Evolutionary conservation across 2,113 vertebrate species (phyloP).

Genomic region (Anarrhichthys ocellatus): DNA sequence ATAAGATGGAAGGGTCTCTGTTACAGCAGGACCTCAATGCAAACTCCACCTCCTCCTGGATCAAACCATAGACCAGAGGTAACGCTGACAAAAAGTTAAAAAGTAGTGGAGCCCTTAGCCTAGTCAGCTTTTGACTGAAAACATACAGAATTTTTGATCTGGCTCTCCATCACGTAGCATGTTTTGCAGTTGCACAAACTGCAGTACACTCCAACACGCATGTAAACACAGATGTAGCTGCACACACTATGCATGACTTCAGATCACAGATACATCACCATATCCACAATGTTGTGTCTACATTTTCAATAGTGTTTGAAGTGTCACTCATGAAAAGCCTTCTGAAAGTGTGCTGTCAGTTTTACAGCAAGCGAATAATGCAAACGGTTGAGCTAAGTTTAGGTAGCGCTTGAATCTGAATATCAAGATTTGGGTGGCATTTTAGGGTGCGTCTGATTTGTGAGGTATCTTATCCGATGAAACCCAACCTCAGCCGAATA

Average conservation of each 20-base stretch:
- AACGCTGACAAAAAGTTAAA: constrained; percentile 60
- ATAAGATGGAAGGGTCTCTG: constrained; percentile 85
- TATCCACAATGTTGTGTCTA: constrained; percentile 62
- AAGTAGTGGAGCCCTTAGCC: constrained; percentile 26
- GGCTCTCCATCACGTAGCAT: constrained; percentile 57
- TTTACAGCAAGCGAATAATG: background rate
- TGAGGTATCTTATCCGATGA: constrained; percentile 41
- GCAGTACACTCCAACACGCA: constrained; percentile 28
- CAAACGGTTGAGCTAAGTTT: constrained; percentile 53
- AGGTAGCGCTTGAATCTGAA: constrained; percentile 32
- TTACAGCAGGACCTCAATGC: constrained; percentile 89
- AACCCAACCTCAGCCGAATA: constrained; percentile 52
- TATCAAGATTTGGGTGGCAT: constrained; percentile 16
- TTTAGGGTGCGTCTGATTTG: constrained; percentile 24
- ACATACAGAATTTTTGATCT: constrained; percentile 30
- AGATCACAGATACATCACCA: constrained; percentile 51
- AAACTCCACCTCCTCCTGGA: constrained; percentile 88
- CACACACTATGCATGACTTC: constrained; percentile 56
- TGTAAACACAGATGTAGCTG: constrained; percentile 39
- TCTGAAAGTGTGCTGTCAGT: constrained; percentile 18
- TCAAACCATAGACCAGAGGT: constrained; percentile 86
- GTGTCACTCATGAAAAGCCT: constrained; percentile 39
- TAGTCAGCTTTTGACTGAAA: constrained; percentile 19
- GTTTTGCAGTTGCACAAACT: constrained; percentile 52
- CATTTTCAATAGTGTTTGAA: constrained; percentile 44